Base-by-base conservation (phyloP, 2,113 vertebrate species). In the Scartelaos histophorus region DNA sequence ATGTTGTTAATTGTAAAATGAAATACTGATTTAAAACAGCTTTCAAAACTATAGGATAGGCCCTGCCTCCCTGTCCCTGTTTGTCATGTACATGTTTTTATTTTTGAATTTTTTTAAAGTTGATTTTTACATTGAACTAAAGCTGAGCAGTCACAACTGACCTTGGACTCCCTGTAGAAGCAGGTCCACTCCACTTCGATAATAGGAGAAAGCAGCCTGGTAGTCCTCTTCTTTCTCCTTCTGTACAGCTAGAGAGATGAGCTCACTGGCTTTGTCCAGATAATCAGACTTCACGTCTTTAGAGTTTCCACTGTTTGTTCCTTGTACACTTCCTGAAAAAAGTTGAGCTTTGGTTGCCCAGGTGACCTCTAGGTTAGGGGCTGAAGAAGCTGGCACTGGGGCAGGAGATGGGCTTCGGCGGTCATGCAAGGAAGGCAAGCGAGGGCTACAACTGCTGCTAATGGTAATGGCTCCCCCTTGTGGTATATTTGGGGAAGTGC, bases 131-230 rank as follows among this genome's bases (percentile, higher is more conserved):
- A 53, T 38, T 2, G 1, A 6, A 17, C 29, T 15, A 29, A 21
- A 25, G 15, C 58, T 61, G 13, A 10, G 22, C 19, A 46, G 29
- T 6, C 62, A 61, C 22, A 66, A 81, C 88, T 82, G 22, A 98
- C 97, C 97, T 98, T 99, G 98, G 74, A 99, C 98, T 76, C 97
- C 97, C 92, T 97, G 97, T 60, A 99, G 91, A 34, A 99, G 95
- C 69, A 97, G 92, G 90, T 99, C 97, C 64, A 99, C 98, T 3
- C 97, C 97, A 16, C 87, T 96, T 67, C 94, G 93, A 81, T 98
- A 99, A 91, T 94, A 97, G 22, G 90, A 92, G 82, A 97, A 95
- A 0, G 98, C 97, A 60, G 95, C 87, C 86, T 95, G 94, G 87
- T 95, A 99, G 85, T 99, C 95, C 56, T 94, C 94, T 51, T 97